A percentile compares a stretch with the other conserved stretches of the same genome.
Conservation (phyloP, 2,888 invertebrate genomes). For the Amphipyra tragopoginis region DNA sequence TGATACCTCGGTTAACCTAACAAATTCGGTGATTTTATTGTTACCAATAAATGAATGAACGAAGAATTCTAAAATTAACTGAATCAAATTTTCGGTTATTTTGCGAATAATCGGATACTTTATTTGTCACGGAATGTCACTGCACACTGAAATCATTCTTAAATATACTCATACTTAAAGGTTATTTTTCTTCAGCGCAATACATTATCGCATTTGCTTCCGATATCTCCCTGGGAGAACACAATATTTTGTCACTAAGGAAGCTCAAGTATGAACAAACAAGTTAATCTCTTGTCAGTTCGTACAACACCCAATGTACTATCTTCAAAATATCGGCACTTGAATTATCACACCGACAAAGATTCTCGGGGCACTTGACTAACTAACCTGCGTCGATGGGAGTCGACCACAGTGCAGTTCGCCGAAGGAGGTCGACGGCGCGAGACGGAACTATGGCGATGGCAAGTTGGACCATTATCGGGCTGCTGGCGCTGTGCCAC, state of each 20-base stretch:
- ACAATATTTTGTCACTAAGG: constrained; percentile 20
- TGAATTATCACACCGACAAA: constrained; percentile 55
- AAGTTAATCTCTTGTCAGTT: constrained; percentile 51
- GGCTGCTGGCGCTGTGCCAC: constrained; percentile 76
- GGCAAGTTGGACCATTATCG: constrained; percentile 71
- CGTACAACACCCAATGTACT: constrained; percentile 27
- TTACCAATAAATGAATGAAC: too few species aligned
- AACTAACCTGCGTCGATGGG: constrained; percentile 54
- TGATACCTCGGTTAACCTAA: too few species aligned
- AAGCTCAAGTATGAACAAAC: constrained; percentile 18
- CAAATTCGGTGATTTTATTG: too few species aligned
- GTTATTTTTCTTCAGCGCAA: not conserved
- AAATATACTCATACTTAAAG: not conserved
- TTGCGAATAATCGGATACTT: not conserved
- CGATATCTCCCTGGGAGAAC: not conserved
- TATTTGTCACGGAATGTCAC: not conserved
- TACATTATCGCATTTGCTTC: not conserved
- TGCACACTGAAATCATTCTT: not conserved
- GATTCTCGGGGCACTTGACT: constrained; percentile 59
- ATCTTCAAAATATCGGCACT: constrained; percentile 49
- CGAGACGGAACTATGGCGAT: constrained; percentile 77
- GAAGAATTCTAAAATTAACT: too few species aligned
- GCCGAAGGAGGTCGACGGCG: constrained; percentile 64
- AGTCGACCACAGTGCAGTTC: constrained; percentile 63
- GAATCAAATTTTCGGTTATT: not conserved